phyloP scores from a whole-genome alignment of 2,797 vertebrate genomes.

The Falco cherrug region DNA sequence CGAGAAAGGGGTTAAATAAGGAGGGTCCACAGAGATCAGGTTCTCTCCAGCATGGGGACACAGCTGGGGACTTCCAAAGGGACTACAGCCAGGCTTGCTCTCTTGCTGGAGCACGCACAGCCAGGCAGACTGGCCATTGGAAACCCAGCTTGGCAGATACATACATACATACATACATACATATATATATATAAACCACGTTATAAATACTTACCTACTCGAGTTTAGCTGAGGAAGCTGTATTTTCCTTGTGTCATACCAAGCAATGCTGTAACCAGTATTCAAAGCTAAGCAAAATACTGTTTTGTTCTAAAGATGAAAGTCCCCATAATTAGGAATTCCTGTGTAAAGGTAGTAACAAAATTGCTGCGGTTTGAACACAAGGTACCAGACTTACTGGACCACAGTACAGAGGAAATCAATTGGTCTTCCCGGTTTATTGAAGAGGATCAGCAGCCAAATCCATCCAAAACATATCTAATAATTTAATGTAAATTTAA shows the following conservation, averaged over 20 bases:
- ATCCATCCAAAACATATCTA: neutral
- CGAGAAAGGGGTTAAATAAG: neutral
- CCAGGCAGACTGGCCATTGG: neutral
- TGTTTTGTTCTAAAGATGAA: neutral
- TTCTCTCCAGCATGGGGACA: neutral
- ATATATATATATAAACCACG: too few relatives aligned
- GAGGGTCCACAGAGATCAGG: neutral
- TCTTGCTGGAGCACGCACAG: neutral
- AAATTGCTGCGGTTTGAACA: neutral
- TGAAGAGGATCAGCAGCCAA: neutral
- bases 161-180: neutral
- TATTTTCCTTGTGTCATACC: neutral
- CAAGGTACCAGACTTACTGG: neutral
- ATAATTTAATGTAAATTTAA: slow-evolving; percentile 52
- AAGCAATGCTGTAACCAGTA: neutral
- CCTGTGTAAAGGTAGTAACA: neutral
- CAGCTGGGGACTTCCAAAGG: neutral
- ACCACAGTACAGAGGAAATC: neutral
- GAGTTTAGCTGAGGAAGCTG: neutral
- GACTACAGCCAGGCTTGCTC: neutral
- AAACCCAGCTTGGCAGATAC: neutral
- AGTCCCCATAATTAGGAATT: neutral
- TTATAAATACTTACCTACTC: neutral
- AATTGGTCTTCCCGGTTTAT: neutral
- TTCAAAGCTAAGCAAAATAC: neutral